Percentiles rank a stretch among this genome's conserved stretches.
These are phyloP conservation scores for Peromyscus melanophrys DNA, from an alignment of 2,797 vertebrate species.

Conservation along the genomic window DNA sequence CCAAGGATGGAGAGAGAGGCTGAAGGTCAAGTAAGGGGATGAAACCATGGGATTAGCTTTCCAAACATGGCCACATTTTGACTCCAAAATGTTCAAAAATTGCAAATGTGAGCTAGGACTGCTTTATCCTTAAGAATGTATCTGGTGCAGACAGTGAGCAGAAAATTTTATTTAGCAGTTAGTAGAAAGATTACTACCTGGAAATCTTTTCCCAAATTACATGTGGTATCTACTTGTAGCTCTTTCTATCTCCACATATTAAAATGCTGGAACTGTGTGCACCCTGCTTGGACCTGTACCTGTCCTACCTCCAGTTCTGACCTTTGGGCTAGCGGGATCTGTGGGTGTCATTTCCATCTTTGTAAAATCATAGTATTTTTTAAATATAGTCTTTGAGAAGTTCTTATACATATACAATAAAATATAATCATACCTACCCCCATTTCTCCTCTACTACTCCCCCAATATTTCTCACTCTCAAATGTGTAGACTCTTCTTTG, in stretches of 20 bases:
- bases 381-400: too few relatives aligned
- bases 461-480: too few relatives aligned
- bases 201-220: not conserved
- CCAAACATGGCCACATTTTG: not conserved
- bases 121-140: not conserved
- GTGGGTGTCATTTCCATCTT: too few relatives aligned
- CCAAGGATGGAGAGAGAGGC: not conserved
- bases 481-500: too few relatives aligned
- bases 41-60: not conserved
- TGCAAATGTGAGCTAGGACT: not conserved
- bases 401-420: too few relatives aligned
- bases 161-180: not conserved
- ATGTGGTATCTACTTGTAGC: not conserved
- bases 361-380: too few relatives aligned
- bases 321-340: not conserved
- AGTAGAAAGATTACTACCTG: not conserved
- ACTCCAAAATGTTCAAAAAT: not conserved
- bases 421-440: too few relatives aligned
- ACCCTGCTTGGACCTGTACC: not conserved
- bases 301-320: rapidly evolving
- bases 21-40: rapidly evolving
- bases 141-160: not conserved
- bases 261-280: not conserved
- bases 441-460: too few relatives aligned
- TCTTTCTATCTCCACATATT: not conserved